phyloP scores from a whole-genome alignment of 2,888 invertebrate species.

The Clusia tigrina region DNA sequence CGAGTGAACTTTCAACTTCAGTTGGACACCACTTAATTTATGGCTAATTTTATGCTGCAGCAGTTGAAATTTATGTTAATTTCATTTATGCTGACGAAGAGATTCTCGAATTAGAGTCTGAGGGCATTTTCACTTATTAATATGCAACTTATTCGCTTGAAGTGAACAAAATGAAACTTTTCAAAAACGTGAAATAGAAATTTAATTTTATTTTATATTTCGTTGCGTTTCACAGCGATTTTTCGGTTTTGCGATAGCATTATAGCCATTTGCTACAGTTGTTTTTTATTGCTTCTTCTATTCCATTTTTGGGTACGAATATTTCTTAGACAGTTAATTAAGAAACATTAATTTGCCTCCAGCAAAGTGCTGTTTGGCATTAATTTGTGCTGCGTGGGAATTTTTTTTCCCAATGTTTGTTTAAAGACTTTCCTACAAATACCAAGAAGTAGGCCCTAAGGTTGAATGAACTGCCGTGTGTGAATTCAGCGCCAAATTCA shows the following conservation, averaged over 20 bases:
- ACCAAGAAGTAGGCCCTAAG: too few species aligned
- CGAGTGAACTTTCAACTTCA: background rate
- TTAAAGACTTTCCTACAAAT: too few species aligned
- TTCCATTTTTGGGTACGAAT: too few species aligned
- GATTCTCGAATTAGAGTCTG: background rate
- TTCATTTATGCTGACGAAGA: background rate
- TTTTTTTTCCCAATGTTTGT: background rate
- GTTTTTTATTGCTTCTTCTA: too few species aligned
- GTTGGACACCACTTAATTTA: background rate
- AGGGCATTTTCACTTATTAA: background rate
- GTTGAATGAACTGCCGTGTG: too few species aligned
- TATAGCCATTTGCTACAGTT: too few species aligned
- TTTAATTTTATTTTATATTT: background rate
- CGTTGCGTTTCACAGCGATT: too few species aligned
- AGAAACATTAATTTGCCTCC: background rate
- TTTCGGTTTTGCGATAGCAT: background rate
- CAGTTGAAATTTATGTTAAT: background rate
- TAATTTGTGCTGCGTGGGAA: background rate
- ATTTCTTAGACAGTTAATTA: too few species aligned
- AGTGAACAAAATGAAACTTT: background rate
- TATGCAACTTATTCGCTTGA: background rate
- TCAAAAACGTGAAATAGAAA: background rate
- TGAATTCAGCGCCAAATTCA: too few species aligned
- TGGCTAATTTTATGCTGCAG: too few species aligned
- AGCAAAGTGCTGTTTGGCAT: background rate